Conservation (phyloP, 2,113 vertebrate genomes). For the cat (Felis catus) region F.catus_Fca126_mat1.0 CM031417.1:143907501-143908000, state of each 20-base stretch:
- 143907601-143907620: background rate
- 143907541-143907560: background rate
- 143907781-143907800: background rate
- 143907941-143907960: background rate
- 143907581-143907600: background rate
- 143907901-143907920: background rate
- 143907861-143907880: background rate
- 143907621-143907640: background rate
- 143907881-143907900: background rate
- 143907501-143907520: background rate
- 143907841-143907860: background rate
- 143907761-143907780: background rate
- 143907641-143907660: background rate
- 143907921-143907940: background rate
- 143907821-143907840: background rate
- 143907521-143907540: background rate
- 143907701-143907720: background rate
- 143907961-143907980: background rate
- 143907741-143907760: background rate
- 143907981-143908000: background rate
- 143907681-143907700: background rate
- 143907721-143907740: background rate
- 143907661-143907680: background rate
- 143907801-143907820: background rate
- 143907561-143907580: rapidly evolving